Evolutionary conservation across 2,888 invertebrate genomes (phyloP).

Genomic region (Drepanosiphum platanoidis): DNA sequence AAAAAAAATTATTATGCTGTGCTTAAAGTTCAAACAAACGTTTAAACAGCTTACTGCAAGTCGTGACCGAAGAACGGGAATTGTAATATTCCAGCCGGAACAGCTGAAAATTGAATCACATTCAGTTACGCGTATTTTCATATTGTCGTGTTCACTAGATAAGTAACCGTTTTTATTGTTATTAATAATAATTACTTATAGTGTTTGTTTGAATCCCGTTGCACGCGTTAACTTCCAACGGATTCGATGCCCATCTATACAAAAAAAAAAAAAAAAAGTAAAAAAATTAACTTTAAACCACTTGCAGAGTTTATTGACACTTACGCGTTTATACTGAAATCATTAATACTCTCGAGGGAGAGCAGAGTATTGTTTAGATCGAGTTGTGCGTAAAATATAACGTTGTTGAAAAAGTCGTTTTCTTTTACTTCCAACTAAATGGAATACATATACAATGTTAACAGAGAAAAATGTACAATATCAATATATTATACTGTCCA

Average conservation of each 20-base stretch:
- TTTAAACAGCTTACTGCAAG: slow-evolving; percentile 72
- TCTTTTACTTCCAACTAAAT: slow-evolving; percentile 73
- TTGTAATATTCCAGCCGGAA: slow-evolving; percentile 70
- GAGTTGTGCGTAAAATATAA: slow-evolving; percentile 68
- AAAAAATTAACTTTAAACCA: background rate
- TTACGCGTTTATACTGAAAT: background rate
- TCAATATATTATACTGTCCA: background rate
- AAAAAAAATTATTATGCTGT: background rate
- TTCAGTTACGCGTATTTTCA: background rate
- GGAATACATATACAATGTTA: background rate
- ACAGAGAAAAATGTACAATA: background rate
- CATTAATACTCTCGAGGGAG: too few relatives aligned
- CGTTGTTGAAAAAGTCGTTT: slow-evolving; percentile 73
- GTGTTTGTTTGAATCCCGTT: background rate
- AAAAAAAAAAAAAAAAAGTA: too few relatives aligned
- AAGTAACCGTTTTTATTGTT: slow-evolving; percentile 11
- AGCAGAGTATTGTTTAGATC: background rate
- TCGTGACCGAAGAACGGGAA: slow-evolving; percentile 75
- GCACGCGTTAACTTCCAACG: background rate
- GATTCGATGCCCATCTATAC: background rate
- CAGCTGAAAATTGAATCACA: slow-evolving; percentile 66
- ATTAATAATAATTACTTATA: slow-evolving; percentile 66
- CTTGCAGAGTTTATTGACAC: slow-evolving; percentile 66
- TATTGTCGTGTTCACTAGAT: background rate
- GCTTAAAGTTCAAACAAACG: background rate